Percentiles rank a stretch among this genome's conserved stretches.
Evolutionary conservation across 1,140 invertebrate genomes (phyloP).

Genomic region (Eupristina koningsbergeri): DNA sequence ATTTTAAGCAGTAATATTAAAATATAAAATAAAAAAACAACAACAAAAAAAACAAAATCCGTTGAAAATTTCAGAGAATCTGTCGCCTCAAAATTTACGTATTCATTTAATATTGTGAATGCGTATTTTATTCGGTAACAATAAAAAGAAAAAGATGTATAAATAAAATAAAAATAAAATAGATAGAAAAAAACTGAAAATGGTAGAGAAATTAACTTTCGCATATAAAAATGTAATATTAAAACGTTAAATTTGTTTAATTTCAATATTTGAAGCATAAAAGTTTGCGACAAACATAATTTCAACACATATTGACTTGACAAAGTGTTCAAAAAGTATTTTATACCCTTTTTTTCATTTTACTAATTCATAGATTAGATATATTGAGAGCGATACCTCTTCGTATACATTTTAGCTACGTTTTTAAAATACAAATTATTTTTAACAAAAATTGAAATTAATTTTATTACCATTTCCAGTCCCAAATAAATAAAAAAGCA

Average conservation of each 20-base stretch:
- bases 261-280: slow-evolving; percentile 3
- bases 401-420: not conserved
- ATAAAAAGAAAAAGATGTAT: slow-evolving; percentile 22
- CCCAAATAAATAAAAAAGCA: slow-evolving; percentile 20
- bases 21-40: slow-evolving; percentile 13
- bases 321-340: not conserved
- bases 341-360: slow-evolving; percentile 17
- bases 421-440: slow-evolving; percentile 5
- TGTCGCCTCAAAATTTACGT: slow-evolving; percentile 1
- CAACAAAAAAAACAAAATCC: slow-evolving; percentile 14
- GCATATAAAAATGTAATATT: not conserved
- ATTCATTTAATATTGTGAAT: slow-evolving; percentile 41
- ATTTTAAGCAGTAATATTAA: slow-evolving; percentile 25
- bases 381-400: not conserved
- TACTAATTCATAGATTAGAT: not conserved
- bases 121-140: slow-evolving; percentile 41
- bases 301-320: not conserved
- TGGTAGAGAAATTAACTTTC: slow-evolving; percentile 46
- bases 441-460: slow-evolving; percentile 34
- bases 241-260: not conserved
- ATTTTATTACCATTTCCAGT: slow-evolving; percentile 50
- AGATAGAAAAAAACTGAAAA: slow-evolving; percentile 47
- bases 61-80: slow-evolving; percentile 46
- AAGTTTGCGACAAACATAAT: slow-evolving; percentile 3
- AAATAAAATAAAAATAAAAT: slow-evolving; percentile 23